Percentiles rank a stretch among this genome's conserved stretches.
Conservation (phyloP, 2,888 invertebrate species). For the Diarsia dahlii region DNA sequence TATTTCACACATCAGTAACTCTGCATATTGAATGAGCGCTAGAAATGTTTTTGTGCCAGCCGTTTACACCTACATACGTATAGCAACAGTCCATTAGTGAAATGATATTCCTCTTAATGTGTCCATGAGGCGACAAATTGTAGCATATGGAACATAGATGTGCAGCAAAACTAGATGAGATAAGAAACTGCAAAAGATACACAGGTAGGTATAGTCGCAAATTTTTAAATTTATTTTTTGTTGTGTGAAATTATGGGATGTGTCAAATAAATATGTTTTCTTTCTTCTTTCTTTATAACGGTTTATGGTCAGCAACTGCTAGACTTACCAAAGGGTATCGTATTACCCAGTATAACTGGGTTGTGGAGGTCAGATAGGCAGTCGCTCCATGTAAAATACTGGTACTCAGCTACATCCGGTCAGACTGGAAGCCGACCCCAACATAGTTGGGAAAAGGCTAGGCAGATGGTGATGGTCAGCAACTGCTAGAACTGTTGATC, state of each 20-base stretch:
- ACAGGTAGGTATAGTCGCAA: too few relatives aligned
- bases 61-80: slow-evolving; percentile 73
- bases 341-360: too few relatives aligned
- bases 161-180: slow-evolving; percentile 63
- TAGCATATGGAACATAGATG: slow-evolving; percentile 70
- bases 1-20: slow-evolving; percentile 72
- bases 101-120: slow-evolving; percentile 87
- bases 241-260: too few relatives aligned
- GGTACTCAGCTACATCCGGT: too few relatives aligned
- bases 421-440: too few relatives aligned
- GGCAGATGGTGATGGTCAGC: background rate
- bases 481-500: background rate
- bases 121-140: slow-evolving; percentile 80
- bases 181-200: background rate
- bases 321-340: background rate
- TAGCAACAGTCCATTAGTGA: slow-evolving; percentile 85
- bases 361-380: too few relatives aligned
- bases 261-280: too few relatives aligned
- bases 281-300: too few relatives aligned
- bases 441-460: too few relatives aligned
- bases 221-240: background rate
- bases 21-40: slow-evolving; percentile 72
- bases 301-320: background rate
- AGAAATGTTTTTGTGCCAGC: slow-evolving; percentile 66
- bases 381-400: too few relatives aligned